Evolutionary conservation across 2,797 vertebrate species (phyloP).

Genomic region (Pogoniulus pusillus): DNA sequence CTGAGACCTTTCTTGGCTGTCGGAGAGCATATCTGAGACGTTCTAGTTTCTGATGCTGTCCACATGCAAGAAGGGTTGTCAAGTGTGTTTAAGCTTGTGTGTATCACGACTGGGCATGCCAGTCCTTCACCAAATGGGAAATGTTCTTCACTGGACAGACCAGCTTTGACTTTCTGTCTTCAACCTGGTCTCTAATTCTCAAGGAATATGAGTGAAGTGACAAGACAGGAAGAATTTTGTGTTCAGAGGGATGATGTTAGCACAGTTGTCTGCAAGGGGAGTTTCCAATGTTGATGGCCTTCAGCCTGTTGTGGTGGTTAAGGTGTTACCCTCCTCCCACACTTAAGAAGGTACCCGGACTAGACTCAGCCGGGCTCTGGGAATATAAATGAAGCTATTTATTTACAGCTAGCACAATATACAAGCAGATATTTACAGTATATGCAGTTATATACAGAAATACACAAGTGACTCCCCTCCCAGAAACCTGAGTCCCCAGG

Average conservation of each 20-base stretch:
- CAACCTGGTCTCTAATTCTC: background rate
- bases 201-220: background rate
- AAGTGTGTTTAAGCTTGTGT: accelerated
- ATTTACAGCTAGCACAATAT: too few relatives aligned
- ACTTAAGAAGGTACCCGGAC: too few relatives aligned
- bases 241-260: background rate
- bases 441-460: too few relatives aligned
- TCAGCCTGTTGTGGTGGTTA: background rate
- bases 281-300: background rate
- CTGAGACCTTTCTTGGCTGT: background rate
- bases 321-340: too few relatives aligned
- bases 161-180: background rate
- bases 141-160: background rate
- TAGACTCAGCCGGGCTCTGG: too few relatives aligned
- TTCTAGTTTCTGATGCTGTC: background rate
- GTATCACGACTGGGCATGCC: background rate
- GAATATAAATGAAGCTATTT: too few relatives aligned
- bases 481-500: too few relatives aligned
- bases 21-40: background rate
- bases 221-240: background rate
- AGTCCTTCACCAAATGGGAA: background rate
- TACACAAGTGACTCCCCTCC: too few relatives aligned
- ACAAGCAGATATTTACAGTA: too few relatives aligned
- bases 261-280: background rate
- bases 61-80: background rate